Conservation (phyloP, 2,113 vertebrate genomes). For the Gobius niger region DNA sequence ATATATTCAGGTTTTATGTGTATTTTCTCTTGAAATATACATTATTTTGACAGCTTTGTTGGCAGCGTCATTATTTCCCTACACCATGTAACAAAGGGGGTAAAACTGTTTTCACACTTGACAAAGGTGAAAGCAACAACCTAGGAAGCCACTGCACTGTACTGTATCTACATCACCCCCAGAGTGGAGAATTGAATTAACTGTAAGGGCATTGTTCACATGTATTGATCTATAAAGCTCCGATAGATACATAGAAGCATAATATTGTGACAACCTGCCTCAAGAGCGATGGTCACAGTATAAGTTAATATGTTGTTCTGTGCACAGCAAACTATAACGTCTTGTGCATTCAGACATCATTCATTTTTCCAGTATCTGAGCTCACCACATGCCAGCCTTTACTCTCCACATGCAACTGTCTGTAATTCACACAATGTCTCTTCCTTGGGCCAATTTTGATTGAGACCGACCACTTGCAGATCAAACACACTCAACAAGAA, state of each 20-base stretch:
- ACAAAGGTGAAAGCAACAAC: conserved; percentile 55
- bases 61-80: conserved; percentile 60
- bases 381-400: neutral
- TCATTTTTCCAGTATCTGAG: neutral
- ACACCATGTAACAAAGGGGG: conserved; percentile 52
- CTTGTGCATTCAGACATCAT: neutral
- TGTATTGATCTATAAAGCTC: neutral
- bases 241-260: neutral
- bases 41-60: conserved; percentile 71
- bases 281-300: neutral
- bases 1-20: conserved; percentile 72
- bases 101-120: conserved; percentile 60
- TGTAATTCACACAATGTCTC: too few relatives aligned
- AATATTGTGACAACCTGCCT: neutral
- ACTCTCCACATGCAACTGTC: neutral
- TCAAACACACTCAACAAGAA: too few relatives aligned
- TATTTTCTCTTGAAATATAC: conserved; percentile 64
- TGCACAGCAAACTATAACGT: neutral
- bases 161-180: too few relatives aligned
- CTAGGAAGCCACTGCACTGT: conserved; percentile 3
- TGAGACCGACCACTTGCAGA: too few relatives aligned
- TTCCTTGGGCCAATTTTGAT: too few relatives aligned
- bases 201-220: neutral
- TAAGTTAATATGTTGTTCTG: too few relatives aligned
- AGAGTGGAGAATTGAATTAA: neutral